Conservation (phyloP, 2,888 invertebrate genomes). For the Andrena fulva region DNA sequence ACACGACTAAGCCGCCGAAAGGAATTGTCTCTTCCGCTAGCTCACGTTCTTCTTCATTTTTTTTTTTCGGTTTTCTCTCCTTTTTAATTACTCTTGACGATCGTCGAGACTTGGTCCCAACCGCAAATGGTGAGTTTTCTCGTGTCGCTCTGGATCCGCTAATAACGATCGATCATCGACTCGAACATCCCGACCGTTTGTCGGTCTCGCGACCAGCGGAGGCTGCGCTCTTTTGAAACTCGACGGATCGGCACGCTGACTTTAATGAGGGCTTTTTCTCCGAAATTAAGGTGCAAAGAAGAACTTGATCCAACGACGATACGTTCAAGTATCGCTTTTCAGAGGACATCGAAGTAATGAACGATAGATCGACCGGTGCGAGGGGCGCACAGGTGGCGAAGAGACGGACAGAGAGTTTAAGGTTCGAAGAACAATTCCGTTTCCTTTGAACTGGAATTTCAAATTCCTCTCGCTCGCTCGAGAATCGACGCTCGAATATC, state of each 20-base stretch:
- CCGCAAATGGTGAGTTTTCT: constrained; percentile 58
- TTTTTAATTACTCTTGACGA: constrained; percentile 49
- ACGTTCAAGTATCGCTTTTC: background rate
- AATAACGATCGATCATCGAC: constrained; percentile 51
- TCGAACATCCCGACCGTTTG: constrained; percentile 38
- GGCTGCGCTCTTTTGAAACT: constrained; percentile 15
- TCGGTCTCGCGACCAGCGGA: background rate
- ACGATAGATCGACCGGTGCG: background rate
- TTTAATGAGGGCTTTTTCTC: background rate
- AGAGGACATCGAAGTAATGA: background rate
- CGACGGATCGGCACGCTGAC: background rate
- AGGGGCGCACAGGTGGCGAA: background rate
- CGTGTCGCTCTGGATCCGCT: constrained; percentile 39
- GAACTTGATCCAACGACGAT: background rate
- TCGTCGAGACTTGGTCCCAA: constrained; percentile 69
- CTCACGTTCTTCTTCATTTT: background rate
- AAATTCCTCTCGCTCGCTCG: constrained; percentile 11
- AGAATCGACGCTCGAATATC: constrained; percentile 5
- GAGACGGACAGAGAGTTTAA: background rate
- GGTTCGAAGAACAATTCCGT: background rate
- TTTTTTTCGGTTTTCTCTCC: constrained; percentile 14
- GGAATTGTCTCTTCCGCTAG: constrained; percentile 27
- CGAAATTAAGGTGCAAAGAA: background rate
- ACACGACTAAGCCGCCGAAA: constrained; percentile 54
- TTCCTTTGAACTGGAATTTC: background rate